Evolutionary conservation across 37 sponge, comb jelly and placozoan genomes (phyloP).

Genomic region (Cladorhizidae sp.): DNA sequence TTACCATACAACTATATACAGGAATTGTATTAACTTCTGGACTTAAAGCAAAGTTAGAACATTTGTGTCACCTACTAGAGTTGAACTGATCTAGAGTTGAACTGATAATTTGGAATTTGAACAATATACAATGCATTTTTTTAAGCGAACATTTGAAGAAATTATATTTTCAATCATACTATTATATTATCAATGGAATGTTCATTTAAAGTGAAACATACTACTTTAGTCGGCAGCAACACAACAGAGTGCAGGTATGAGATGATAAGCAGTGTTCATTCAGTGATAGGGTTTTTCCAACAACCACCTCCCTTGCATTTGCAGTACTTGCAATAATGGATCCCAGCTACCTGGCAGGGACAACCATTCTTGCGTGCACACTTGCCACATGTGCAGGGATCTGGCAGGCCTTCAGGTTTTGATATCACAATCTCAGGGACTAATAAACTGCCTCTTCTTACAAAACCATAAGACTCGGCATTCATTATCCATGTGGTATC

Average conservation of each 20-base stretch:
- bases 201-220: too few relatives aligned
- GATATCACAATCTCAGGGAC: conserved; percentile 1
- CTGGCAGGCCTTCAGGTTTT: conserved; percentile 11
- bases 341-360: not conserved
- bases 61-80: too few relatives aligned
- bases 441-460: not conserved
- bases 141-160: not conserved
- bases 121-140: not conserved
- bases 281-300: conserved; percentile 11
- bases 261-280: not conserved
- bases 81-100: too few relatives aligned
- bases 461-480: not conserved
- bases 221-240: too few relatives aligned
- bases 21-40: not conserved
- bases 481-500: not conserved
- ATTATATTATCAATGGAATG: too few relatives aligned
- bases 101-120: not conserved
- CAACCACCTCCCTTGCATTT: conserved; percentile 6
- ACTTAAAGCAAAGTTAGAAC: too few relatives aligned
- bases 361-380: conserved; percentile 6
- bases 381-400: conserved; percentile 13
- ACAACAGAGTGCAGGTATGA: too few relatives aligned
- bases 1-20: not conserved
- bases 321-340: not conserved
- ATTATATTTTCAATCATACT: too few relatives aligned